phyloP scores from a whole-genome alignment of 2,797 vertebrate genomes.

The Aldrovandia affinis region DNA sequence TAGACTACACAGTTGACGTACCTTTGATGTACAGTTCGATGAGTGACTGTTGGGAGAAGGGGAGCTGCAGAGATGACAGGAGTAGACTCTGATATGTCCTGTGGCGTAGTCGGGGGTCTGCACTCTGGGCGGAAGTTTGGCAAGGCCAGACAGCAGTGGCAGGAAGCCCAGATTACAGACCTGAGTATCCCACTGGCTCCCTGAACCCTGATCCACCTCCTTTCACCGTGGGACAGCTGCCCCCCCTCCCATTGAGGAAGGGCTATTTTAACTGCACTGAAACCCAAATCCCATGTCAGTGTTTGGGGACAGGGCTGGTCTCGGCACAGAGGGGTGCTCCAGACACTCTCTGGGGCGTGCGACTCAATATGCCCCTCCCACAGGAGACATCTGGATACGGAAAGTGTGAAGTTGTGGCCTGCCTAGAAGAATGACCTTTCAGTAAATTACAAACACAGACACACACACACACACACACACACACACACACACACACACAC shows the following conservation, averaged over 20 bases:
- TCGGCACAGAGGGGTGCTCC: conserved; percentile 17
- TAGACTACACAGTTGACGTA: not conserved
- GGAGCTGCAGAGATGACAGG: not conserved
- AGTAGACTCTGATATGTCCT: not conserved
- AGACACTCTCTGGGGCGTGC: conserved; percentile 48
- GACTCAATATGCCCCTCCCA: conserved; percentile 32
- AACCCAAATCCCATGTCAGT: conserved; percentile 64
- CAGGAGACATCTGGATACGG: not conserved
- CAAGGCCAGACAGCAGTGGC: conserved; percentile 32
- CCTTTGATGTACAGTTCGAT: not conserved
- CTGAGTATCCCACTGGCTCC: conserved; percentile 46
- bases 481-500: not conserved
- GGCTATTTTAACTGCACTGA: conserved; percentile 65
- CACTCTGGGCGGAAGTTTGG: conserved; percentile 42
- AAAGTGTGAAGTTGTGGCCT: conserved; percentile 20
- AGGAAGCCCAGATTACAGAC: conserved; percentile 38
- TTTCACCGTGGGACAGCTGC: conserved; percentile 64
- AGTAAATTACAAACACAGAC: conserved; percentile 12
- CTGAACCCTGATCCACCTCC: conserved; percentile 57
- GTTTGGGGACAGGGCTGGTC: conserved; percentile 60
- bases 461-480: conserved; percentile 21
- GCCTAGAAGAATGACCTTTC: not conserved
- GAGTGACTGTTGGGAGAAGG: not conserved
- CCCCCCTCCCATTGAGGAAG: conserved; percentile 47
- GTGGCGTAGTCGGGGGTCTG: conserved; percentile 21